Percentiles rank a stretch among this genome's conserved stretches.
Conservation (phyloP, 2,113 vertebrate species). For the Sminthopsis crassicaudata region DNA sequence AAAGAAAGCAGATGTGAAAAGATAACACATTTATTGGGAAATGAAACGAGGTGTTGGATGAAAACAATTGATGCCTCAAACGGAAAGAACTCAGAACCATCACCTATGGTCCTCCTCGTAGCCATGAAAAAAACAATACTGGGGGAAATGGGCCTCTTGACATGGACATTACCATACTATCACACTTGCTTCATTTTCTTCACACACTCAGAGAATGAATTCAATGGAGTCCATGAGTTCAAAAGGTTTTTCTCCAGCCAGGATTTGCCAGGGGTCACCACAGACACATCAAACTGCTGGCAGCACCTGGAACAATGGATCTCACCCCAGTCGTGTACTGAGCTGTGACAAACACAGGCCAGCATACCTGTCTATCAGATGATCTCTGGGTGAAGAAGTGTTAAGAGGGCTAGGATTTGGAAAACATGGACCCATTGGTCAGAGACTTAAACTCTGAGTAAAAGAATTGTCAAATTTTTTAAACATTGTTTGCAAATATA, state of each 20-base stretch:
- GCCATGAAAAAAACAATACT: not conserved
- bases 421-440: not conserved
- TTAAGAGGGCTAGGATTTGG: not conserved
- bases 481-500: not conserved
- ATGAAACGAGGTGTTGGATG: conserved; percentile 64
- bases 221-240: conserved; percentile 10
- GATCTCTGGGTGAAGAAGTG: not conserved
- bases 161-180: not conserved
- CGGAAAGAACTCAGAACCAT: conserved; percentile 48
- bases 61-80: conserved; percentile 56
- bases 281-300: not conserved
- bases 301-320: not conserved
- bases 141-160: not conserved
- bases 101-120: conserved; percentile 11
- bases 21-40: conserved; percentile 64
- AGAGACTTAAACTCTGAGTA: not conserved
- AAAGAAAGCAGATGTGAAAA: conserved; percentile 71
- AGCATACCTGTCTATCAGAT: not conserved
- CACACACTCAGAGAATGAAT: conserved; percentile 17
- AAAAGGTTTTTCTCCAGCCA: not conserved
- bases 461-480: not conserved
- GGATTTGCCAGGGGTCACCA: conserved; percentile 37
- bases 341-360: not conserved
- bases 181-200: conserved; percentile 28
- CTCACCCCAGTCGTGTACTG: not conserved